Evolutionary conservation across 2,113 vertebrate species (phyloP).

Genomic region (Bucco capensis): DNA sequence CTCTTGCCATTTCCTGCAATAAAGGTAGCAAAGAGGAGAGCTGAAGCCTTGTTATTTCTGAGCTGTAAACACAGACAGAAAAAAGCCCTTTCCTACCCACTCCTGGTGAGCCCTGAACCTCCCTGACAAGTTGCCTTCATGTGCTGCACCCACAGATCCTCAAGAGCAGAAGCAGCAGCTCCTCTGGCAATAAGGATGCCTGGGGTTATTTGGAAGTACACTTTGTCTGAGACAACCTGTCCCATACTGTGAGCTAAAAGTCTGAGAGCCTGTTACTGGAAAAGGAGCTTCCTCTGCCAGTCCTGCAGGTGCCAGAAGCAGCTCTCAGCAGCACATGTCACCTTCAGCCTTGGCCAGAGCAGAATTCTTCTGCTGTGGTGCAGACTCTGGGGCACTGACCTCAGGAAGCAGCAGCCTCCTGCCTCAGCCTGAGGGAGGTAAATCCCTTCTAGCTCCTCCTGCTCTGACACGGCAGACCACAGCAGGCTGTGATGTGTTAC

Average conservation of each 20-base stretch:
- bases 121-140: neutral
- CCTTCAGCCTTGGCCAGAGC: neutral
- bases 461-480: accelerated
- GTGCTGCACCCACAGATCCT: neutral
- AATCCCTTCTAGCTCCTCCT: neutral
- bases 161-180: neutral
- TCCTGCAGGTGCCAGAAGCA: neutral
- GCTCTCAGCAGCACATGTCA: accelerated
- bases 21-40: neutral
- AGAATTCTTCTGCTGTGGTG: neutral
- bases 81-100: neutral
- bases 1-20: neutral
- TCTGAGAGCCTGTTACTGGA: neutral
- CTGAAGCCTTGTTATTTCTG: neutral
- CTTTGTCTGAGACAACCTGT: neutral
- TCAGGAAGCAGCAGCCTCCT: neutral
- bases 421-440: neutral
- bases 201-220: neutral
- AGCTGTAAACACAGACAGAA: neutral
- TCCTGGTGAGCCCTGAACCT: neutral
- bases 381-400: neutral
- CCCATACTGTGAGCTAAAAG: neutral
- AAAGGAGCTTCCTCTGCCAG: neutral
- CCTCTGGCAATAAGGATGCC: neutral
- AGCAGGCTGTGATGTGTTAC: accelerated